These are phyloP conservation scores for Pachypsylla venusta DNA, from an alignment of 1,140 invertebrate genomes.

Conservation along the genomic window DNA sequence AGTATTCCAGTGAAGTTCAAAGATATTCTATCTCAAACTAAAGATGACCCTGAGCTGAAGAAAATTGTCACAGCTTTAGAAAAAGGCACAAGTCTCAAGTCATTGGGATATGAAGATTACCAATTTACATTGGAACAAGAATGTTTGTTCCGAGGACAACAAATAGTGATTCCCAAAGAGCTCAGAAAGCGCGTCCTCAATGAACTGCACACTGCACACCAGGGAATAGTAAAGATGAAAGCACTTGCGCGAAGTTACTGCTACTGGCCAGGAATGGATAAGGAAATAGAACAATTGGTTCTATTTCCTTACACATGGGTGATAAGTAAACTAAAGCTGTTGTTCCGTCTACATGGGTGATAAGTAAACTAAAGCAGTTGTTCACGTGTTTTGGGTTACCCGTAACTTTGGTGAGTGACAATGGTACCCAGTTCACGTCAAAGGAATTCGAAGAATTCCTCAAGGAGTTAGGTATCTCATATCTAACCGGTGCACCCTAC, in stretches of 20 bases:
- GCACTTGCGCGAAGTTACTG: slow-evolving; percentile 33
- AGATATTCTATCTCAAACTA: background rate
- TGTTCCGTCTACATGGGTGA: background rate
- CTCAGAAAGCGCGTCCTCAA: slow-evolving; percentile 28
- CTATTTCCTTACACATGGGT: slow-evolving; percentile 27
- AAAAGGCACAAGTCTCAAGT: background rate
- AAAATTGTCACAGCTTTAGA: background rate
- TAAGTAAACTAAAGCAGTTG: background rate
- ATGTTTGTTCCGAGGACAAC: background rate
- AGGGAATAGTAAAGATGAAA: slow-evolving; percentile 37
- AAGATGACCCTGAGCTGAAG: background rate
- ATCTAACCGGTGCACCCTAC: slow-evolving; percentile 15
- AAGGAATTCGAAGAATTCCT: slow-evolving; percentile 15
- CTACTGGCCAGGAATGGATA: slow-evolving; percentile 35
- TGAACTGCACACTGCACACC: slow-evolving; percentile 33
- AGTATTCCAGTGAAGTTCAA: background rate
- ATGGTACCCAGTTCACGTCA: slow-evolving; percentile 15
- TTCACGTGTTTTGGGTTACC: background rate
- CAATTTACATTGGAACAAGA: background rate
- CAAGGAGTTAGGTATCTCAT: slow-evolving; percentile 16
- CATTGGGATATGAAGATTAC: background rate
- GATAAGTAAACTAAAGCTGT: background rate
- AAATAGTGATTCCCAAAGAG: slow-evolving; percentile 22
- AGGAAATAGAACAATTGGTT: slow-evolving; percentile 29
- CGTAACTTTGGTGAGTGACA: slow-evolving; percentile 15